Evolutionary conservation across 1,140 invertebrate species (phyloP).

Genomic region (Radopholus similis): DNA sequence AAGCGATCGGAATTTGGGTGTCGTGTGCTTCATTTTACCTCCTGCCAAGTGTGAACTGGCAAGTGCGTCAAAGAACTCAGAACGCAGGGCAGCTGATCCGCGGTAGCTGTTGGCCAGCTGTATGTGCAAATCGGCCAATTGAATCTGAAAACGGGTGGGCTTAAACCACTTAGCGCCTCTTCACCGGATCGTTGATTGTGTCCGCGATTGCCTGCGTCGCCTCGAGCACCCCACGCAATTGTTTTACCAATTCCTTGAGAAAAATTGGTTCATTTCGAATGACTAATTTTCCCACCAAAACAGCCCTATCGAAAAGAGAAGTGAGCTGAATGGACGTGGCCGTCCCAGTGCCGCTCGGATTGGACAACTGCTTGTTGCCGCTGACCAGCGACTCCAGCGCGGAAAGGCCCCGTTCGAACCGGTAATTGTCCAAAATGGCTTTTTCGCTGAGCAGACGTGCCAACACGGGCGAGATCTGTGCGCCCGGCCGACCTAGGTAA

Average conservation of each 20-base stretch:
- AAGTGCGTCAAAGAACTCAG: constrained; percentile 89
- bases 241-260: constrained; percentile 76
- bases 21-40: constrained; percentile 56
- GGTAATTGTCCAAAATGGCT: constrained; percentile 26
- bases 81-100: constrained; percentile 82
- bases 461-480: constrained; percentile 52
- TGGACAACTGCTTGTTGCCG: not conserved
- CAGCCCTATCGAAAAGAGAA: constrained; percentile 42
- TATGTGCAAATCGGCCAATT: constrained; percentile 81
- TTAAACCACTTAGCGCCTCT: not conserved
- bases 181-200: constrained; percentile 80
- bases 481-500: constrained; percentile 41
- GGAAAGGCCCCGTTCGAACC: constrained; percentile 46
- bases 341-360: not conserved
- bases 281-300: constrained; percentile 34
- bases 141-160: constrained; percentile 49
- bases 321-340: constrained; percentile 1
- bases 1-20: not conserved
- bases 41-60: constrained; percentile 74
- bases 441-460: constrained; percentile 49
- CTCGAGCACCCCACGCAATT: constrained; percentile 85
- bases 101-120: constrained; percentile 88
- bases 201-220: constrained; percentile 86
- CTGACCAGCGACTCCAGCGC: constrained; percentile 43
- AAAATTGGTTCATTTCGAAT: not conserved